Base-by-base conservation (phyloP, 2,113 vertebrate genomes). In the Grammomys surdaster region DNA sequence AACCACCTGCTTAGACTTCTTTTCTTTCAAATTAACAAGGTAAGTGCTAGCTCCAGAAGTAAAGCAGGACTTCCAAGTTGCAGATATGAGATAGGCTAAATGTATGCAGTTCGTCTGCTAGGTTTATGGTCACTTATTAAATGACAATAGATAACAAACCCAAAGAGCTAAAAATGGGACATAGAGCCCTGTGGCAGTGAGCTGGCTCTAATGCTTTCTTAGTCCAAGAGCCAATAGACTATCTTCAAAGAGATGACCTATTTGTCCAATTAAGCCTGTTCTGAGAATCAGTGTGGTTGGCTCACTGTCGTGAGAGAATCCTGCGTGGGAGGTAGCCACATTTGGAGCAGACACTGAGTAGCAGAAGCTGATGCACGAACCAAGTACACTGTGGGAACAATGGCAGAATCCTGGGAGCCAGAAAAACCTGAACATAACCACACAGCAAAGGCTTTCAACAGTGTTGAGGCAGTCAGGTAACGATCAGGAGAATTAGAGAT, bases 181-280 rank as follows among this genome's bases (percentile, higher is more conserved):
- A 92, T 8, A n/a, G 31, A 76, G 24, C 22, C 48, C 31, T 26
- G 26, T 31, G 24, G 16, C 84, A 40, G 22, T 51, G 72, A 91
- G 56, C 51, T 67, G 5, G 31, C 17, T 70, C 0, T 33, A 24
- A 20, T 76, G 17, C 36, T 65, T 51, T 65, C 22, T 40, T 90
- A 80, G 80, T 78, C 60, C 5, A 70, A 58, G 67, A 95, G 36
- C 43, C 63, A 56, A 82, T 4, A 26, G 48, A 94, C 80, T 60
- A 7, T 82, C 33, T 40, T 40, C 20, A 89, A 91, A 91, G 46
- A 93, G 81, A 93, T 46, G 54, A 65, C 73, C 17, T 2, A 0
- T 24, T 72, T 81, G 73, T 58, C 48, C 78, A 94, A 31, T 89
- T 81, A 89, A 97, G 86, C 40, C 36, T 91, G 81, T 36, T 58